phyloP scores from a whole-genome alignment of 2,888 invertebrate species.

The Hemicrepidius hirtus region DNA sequence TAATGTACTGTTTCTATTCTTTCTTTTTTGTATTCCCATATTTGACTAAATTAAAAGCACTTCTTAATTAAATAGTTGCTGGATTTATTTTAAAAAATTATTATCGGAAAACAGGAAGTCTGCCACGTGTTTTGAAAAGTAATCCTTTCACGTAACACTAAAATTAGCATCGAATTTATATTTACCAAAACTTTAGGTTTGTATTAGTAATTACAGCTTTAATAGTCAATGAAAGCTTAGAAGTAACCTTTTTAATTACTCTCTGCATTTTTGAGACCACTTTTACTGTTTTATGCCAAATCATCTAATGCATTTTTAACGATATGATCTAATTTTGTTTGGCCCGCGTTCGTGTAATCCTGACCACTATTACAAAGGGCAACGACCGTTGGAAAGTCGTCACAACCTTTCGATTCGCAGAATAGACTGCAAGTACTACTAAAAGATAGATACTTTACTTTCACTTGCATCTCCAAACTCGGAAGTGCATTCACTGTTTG shows the following conservation, averaged over 20 bases:
- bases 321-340: slow-evolving; percentile 35
- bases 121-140: slow-evolving; percentile 9
- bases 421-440: slow-evolving; percentile 20
- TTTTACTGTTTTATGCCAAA: slow-evolving; percentile 24
- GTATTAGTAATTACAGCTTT: background rate
- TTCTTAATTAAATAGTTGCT: background rate
- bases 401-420: slow-evolving; percentile 42
- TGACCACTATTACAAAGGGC: slow-evolving; percentile 41
- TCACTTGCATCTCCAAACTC: slow-evolving; percentile 43
- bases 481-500: slow-evolving; percentile 38
- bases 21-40: too few species aligned
- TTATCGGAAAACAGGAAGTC: slow-evolving; percentile 17
- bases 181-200: background rate
- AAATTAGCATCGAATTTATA: slow-evolving; percentile 14
- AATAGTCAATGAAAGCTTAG: background rate
- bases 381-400: slow-evolving; percentile 48
- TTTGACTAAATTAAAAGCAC: too few species aligned
- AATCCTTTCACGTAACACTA: slow-evolving; percentile 26
- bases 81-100: background rate
- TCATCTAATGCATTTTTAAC: slow-evolving; percentile 36
- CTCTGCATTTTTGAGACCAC: slow-evolving; percentile 1
- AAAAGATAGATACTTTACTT: slow-evolving; percentile 37
- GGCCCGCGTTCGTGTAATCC: slow-evolving; percentile 37
- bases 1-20: too few species aligned
- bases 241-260: background rate